phyloP scores from a whole-genome alignment of 2,888 invertebrate species.

The Pasiphila rectangulata region DNA sequence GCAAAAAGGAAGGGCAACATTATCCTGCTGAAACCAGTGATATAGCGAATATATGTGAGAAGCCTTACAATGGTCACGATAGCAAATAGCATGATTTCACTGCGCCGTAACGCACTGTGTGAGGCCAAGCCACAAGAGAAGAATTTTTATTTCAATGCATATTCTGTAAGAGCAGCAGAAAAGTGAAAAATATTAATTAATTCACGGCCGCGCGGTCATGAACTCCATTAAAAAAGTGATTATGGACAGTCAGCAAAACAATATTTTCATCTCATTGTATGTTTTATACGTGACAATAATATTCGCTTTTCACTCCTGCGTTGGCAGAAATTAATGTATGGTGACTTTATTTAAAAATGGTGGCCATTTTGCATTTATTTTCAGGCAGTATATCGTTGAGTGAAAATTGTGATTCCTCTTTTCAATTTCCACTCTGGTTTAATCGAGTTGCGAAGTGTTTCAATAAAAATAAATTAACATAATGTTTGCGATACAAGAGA shows the following conservation, averaged over 20 bases:
- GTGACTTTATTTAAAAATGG: conserved; percentile 16
- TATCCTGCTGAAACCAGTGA: too few relatives aligned
- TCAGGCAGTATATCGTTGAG: background rate
- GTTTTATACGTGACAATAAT: conserved; percentile 30
- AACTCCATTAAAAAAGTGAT: conserved; percentile 44
- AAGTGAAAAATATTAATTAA: conserved; percentile 41
- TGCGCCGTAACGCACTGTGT: background rate
- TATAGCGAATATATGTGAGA: too few relatives aligned
- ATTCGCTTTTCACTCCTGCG: conserved; percentile 16
- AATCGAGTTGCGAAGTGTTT: background rate
- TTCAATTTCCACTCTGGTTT: background rate
- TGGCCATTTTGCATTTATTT: conserved; percentile 11
- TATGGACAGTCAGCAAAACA: conserved; percentile 41
- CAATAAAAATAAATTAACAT: too few relatives aligned
- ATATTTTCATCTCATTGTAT: conserved; percentile 39
- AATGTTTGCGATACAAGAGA: too few relatives aligned
- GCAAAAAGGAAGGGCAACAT: too few relatives aligned
- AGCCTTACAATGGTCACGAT: too few relatives aligned
- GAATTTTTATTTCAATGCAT: conserved; percentile 23
- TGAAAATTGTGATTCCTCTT: background rate
- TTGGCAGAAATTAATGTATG: conserved; percentile 8
- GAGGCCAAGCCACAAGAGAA: conserved; percentile 12
- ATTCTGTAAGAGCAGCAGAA: conserved; percentile 22
- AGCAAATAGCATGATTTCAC: too few relatives aligned
- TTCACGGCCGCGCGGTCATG: conserved; percentile 39